phyloP scores from a whole-genome alignment of 1,140 invertebrate genomes.

The Magallana ariakensis region DNA sequence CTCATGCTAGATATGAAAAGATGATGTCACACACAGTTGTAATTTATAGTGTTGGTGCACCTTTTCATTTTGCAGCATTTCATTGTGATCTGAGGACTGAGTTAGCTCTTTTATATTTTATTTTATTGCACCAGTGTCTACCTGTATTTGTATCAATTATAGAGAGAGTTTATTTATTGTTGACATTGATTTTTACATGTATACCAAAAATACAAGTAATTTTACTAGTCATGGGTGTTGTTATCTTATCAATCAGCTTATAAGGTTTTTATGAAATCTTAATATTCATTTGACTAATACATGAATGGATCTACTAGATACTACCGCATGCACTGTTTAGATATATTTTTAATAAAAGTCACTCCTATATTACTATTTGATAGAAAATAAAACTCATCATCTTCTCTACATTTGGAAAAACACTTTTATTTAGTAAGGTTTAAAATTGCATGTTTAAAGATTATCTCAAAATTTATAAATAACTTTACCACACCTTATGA shows the following conservation, averaged over 20 bases:
- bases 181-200: conserved; percentile 11
- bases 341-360: too few species aligned
- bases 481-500: too few species aligned
- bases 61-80: not conserved
- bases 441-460: too few species aligned
- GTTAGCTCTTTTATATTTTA: not conserved
- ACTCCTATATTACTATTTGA: too few species aligned
- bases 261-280: not conserved
- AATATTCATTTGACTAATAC: not conserved
- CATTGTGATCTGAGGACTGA: conserved; percentile 19
- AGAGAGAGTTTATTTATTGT: conserved; percentile 4
- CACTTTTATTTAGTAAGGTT: too few species aligned
- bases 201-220: not conserved
- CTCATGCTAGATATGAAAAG: too few species aligned
- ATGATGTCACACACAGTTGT: not conserved
- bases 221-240: not conserved
- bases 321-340: too few species aligned
- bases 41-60: conserved; percentile 5
- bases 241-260: too few species aligned
- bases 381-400: too few species aligned
- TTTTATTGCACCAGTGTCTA: not conserved
- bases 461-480: too few species aligned
- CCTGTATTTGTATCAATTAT: not conserved
- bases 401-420: too few species aligned
- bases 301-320: too few species aligned